Evolutionary conservation across 64 coral and sea anemone genomes (phyloP).

Genomic region (Astreopora myriophthalma): DNA sequence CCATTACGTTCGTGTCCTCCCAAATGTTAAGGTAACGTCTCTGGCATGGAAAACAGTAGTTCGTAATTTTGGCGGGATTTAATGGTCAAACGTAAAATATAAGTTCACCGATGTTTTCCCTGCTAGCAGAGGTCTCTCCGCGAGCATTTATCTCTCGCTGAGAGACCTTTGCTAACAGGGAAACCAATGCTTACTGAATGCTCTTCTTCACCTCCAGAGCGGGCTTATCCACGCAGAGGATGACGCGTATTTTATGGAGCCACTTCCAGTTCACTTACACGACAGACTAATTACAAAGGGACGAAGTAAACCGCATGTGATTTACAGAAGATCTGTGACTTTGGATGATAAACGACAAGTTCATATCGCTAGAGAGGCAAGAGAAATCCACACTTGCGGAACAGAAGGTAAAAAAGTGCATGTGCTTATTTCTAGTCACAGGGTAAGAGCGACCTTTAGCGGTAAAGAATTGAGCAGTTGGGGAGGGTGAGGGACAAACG

Average conservation of each 20-base stretch:
- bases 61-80: too few species aligned
- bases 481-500: too few species aligned
- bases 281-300: slow-evolving; percentile 21
- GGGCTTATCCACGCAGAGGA: slow-evolving; percentile 69
- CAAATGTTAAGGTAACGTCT: too few species aligned
- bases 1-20: too few species aligned
- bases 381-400: slow-evolving; percentile 76
- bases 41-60: too few species aligned
- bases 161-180: too few species aligned
- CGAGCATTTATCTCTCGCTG: too few species aligned
- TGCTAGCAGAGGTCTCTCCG: too few species aligned
- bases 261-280: slow-evolving; percentile 73
- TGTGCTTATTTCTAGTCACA: neutral
- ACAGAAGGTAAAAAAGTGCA: slow-evolving; percentile 62
- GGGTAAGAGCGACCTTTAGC: too few species aligned
- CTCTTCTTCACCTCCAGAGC: slow-evolving; percentile 18
- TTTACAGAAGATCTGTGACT: slow-evolving; percentile 57
- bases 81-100: too few species aligned
- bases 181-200: neutral
- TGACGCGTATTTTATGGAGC: slow-evolving; percentile 80
- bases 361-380: slow-evolving; percentile 45
- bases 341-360: neutral
- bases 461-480: too few species aligned
- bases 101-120: too few species aligned
- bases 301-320: slow-evolving; percentile 75